phyloP scores from a whole-genome alignment of 2,888 invertebrate genomes.

The Liodrosophila aerea region DNA sequence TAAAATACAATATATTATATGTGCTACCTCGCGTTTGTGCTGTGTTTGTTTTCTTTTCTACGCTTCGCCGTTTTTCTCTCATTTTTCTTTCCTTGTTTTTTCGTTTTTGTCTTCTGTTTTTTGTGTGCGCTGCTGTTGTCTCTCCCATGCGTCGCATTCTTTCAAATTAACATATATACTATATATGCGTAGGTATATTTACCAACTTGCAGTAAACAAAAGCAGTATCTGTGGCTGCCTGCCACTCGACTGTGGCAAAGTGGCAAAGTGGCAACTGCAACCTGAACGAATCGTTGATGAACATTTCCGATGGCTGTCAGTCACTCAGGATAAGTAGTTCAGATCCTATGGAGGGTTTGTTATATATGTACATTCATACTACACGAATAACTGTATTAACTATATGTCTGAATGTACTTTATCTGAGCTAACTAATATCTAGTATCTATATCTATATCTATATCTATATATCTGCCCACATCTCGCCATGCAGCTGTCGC shows the following conservation, averaged over 20 bases:
- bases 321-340: not conserved
- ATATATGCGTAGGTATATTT: not conserved
- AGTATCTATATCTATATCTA: no score
- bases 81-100: conserved; percentile 8
- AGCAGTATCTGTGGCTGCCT: conserved; percentile 5
- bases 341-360: no score
- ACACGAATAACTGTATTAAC: no score
- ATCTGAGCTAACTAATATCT: no score
- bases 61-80: conserved; percentile 8
- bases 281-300: conserved; percentile 4
- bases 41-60: conserved; percentile 27
- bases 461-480: no score
- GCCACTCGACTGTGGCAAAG: not conserved
- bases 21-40: not conserved
- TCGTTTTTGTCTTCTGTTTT: conserved; percentile 26
- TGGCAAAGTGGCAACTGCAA: conserved; percentile 10
- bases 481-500: no score
- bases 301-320: conserved; percentile 3
- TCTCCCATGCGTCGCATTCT: conserved; percentile 48
- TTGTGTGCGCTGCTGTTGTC: conserved; percentile 11
- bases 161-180: conserved; percentile 61
- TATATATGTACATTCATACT: no score
- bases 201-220: conserved; percentile 15
- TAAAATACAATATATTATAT: conserved; percentile 61
- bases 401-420: no score